Conservation (phyloP, 2,113 vertebrate species). For the Pelvicachromis taeniatus region DNA sequence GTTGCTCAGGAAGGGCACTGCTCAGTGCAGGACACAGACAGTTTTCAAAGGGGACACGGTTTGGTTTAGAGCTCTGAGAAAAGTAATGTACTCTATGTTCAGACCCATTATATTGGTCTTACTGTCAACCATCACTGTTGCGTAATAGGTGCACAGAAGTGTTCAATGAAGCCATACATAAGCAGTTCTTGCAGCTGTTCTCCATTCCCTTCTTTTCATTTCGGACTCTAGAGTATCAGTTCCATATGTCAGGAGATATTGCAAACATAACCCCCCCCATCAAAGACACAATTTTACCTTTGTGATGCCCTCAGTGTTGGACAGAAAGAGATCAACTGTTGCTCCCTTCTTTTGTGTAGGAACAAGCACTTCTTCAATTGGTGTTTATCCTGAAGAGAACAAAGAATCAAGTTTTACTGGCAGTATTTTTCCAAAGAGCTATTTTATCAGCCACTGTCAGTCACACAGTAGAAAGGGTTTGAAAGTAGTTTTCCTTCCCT, state of each 20-base stretch:
- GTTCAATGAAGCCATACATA: neutral
- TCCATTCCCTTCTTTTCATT: neutral
- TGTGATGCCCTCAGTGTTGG: fast-evolving
- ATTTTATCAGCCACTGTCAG: too few relatives aligned
- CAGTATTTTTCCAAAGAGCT: too few relatives aligned
- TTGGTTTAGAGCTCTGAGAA: neutral
- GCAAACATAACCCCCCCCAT: too few relatives aligned
- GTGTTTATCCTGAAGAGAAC: neutral
- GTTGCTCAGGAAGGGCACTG: neutral
- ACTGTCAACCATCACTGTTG: neutral
- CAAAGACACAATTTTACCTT: neutral
- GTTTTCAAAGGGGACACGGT: neutral
- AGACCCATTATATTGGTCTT: neutral
- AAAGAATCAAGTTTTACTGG: neutral
- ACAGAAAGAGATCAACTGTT: neutral
- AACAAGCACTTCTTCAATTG: neutral
- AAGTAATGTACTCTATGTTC: neutral
- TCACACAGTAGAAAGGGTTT: too few relatives aligned
- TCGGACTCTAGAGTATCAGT: neutral
- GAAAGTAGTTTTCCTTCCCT: too few relatives aligned
- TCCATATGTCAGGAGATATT: neutral
- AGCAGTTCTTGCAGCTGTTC: neutral
- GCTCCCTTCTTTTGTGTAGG: neutral
- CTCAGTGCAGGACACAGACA: neutral
- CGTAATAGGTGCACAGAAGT: neutral